phyloP scores from a whole-genome alignment of 2,888 invertebrate species.

The Archips crataeganus region DNA sequence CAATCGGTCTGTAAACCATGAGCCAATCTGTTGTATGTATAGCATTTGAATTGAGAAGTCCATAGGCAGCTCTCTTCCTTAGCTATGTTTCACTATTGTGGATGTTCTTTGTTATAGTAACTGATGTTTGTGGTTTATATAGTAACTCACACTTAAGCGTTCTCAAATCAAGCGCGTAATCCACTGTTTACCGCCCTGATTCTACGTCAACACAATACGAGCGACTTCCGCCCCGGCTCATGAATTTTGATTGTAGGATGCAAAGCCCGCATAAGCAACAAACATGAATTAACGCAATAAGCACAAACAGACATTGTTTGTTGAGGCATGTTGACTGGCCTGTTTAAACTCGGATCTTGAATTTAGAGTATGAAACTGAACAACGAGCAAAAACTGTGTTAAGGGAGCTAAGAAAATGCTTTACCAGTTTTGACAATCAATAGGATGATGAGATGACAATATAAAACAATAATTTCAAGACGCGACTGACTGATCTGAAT shows the following conservation, averaged over 20 bases:
- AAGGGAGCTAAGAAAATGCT: not conserved
- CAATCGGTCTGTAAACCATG: too few relatives aligned
- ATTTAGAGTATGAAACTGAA: not conserved
- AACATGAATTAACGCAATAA: constrained; percentile 1
- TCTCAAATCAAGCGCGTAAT: constrained; percentile 27
- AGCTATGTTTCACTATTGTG: too few relatives aligned
- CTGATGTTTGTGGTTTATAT: too few relatives aligned
- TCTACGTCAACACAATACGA: constrained; percentile 28
- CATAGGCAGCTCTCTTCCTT: too few relatives aligned
- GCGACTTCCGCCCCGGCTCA: constrained; percentile 12
- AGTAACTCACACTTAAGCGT: not conserved
- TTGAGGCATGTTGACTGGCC: not conserved
- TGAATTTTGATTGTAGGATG: constrained; percentile 31
- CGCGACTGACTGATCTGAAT: too few relatives aligned
- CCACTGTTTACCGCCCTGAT: constrained; percentile 20
- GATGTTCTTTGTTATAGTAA: too few relatives aligned
- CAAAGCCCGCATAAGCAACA: constrained; percentile 12
- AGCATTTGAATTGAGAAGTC: too few relatives aligned
- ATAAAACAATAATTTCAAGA: too few relatives aligned
- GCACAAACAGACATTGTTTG: not conserved
- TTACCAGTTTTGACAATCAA: too few relatives aligned
- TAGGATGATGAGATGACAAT: too few relatives aligned
- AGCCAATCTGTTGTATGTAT: too few relatives aligned
- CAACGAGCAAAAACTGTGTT: not conserved
- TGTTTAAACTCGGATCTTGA: not conserved